A percentile compares a stretch with the other conserved stretches of the same genome.
phyloP scores from a whole-genome alignment of 2,113 vertebrate genomes.

The Periophthalmodon schlosseri region DNA sequence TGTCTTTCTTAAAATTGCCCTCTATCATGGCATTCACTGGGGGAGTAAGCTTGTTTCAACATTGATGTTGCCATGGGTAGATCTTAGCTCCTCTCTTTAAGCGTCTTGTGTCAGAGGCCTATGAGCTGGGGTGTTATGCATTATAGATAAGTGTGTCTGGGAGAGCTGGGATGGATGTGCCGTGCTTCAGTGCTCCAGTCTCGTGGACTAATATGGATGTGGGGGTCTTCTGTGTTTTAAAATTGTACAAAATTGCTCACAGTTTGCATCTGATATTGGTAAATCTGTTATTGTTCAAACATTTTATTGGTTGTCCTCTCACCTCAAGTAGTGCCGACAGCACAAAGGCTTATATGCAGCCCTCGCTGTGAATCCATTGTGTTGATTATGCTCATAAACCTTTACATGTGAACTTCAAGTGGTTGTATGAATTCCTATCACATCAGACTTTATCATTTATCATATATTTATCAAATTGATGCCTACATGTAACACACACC shows the following conservation, averaged over 20 bases:
- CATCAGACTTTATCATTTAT: too few relatives aligned
- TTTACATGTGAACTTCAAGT: too few relatives aligned
- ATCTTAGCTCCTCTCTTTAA: not conserved
- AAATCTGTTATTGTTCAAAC: not conserved
- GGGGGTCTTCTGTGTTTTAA: not conserved
- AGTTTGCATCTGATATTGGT: not conserved
- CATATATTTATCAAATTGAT: too few relatives aligned
- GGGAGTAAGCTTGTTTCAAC: not conserved
- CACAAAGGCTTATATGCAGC: conserved; percentile 70
- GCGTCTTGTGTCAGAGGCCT: conserved; percentile 33
- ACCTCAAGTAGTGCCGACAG: conserved; percentile 61
- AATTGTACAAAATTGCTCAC: not conserved
- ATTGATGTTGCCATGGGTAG: conserved; percentile 3
- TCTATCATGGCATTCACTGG: not conserved
- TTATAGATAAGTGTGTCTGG: conserved; percentile 74
- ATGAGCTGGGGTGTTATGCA: conserved; percentile 70
- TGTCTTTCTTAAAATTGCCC: too few relatives aligned
- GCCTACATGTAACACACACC: not conserved
- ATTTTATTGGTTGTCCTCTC: conserved; percentile 38
- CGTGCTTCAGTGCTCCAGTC: conserved; percentile 34
- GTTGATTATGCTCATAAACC: not conserved
- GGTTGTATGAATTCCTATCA: too few relatives aligned
- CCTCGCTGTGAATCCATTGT: conserved; percentile 41
- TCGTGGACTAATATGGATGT: conserved; percentile 30
- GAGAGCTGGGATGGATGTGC: conserved; percentile 46